Evolutionary conservation across 92 coral and sea anemone genomes (phyloP).

Genomic region (Isaurus tuberculatus): DNA sequence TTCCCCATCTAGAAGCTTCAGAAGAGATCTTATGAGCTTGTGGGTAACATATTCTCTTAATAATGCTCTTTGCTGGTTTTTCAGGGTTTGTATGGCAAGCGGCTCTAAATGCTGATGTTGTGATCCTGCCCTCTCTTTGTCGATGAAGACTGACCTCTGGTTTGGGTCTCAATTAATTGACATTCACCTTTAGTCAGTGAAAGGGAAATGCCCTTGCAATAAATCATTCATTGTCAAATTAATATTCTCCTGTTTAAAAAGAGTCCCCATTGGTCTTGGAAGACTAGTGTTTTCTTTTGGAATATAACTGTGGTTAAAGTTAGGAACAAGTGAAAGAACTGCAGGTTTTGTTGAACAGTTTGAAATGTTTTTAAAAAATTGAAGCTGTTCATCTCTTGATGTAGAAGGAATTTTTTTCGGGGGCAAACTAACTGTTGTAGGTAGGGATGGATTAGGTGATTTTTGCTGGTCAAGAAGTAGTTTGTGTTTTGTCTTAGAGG

Average conservation of each 20-base stretch:
- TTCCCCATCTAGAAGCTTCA: constrained; percentile 40
- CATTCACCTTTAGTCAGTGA: constrained; percentile 13
- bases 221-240: constrained; percentile 5
- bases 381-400: not conserved
- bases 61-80: constrained; percentile 23
- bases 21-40: constrained; percentile 30
- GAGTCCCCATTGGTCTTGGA: constrained; percentile 7
- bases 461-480: constrained; percentile 8
- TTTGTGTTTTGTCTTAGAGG: constrained; percentile 22
- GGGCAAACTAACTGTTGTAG: not conserved
- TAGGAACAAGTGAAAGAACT: constrained; percentile 7
- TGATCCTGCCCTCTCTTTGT: constrained; percentile 35
- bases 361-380: constrained; percentile 3
- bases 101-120: constrained; percentile 31
- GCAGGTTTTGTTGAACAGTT: constrained; percentile 11
- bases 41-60: constrained; percentile 35
- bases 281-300: constrained; percentile 1
- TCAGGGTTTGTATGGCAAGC: constrained; percentile 30
- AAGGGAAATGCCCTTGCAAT: constrained; percentile 2
- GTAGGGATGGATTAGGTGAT: constrained; percentile 2
- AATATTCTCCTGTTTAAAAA: not conserved
- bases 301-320: constrained; percentile 6
- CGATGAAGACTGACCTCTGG: constrained; percentile 28
- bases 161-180: constrained; percentile 18
- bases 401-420: constrained; percentile 7